These are phyloP conservation scores for Parnassius apollo DNA, from an alignment of 2,888 invertebrate species.

Conservation along the genomic window DNA sequence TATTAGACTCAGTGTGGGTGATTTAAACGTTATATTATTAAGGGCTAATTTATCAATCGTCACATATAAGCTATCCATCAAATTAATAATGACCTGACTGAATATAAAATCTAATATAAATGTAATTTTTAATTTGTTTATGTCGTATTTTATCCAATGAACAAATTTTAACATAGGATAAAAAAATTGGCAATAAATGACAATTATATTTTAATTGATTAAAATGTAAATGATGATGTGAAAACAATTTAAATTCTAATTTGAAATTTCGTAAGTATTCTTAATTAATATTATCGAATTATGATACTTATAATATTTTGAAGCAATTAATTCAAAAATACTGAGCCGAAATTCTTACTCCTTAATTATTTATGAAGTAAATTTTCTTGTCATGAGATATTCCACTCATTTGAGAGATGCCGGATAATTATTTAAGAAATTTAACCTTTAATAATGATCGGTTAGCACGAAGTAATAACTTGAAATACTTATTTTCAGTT, in stretches of 20 bases:
- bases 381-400: slow-evolving; percentile 46
- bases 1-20: too few relatives aligned
- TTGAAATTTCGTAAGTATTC: slow-evolving; percentile 67
- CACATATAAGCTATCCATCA: too few relatives aligned
- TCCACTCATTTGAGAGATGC: slow-evolving; percentile 37
- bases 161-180: too few relatives aligned
- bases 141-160: too few relatives aligned
- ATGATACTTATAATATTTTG: slow-evolving; percentile 75
- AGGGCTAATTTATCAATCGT: too few relatives aligned
- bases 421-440: slow-evolving; percentile 33
- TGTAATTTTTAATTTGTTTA: too few relatives aligned
- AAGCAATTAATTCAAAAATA: slow-evolving; percentile 75
- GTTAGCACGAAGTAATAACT: slow-evolving; percentile 4
- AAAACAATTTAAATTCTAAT: slow-evolving; percentile 71
- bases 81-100: too few relatives aligned
- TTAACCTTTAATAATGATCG: slow-evolving; percentile 27
- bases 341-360: slow-evolving; percentile 53
- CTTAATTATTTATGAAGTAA: slow-evolving; percentile 60
- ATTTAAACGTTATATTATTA: too few relatives aligned
- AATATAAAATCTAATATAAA: too few relatives aligned
- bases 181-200: too few relatives aligned
- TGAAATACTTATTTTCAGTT: background rate
- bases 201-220: background rate
- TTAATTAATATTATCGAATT: slow-evolving; percentile 78
- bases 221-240: slow-evolving; percentile 42